Evolutionary conservation across 1,140 invertebrate genomes (phyloP).

Genomic region (Dolichoris vasculosae): DNA sequence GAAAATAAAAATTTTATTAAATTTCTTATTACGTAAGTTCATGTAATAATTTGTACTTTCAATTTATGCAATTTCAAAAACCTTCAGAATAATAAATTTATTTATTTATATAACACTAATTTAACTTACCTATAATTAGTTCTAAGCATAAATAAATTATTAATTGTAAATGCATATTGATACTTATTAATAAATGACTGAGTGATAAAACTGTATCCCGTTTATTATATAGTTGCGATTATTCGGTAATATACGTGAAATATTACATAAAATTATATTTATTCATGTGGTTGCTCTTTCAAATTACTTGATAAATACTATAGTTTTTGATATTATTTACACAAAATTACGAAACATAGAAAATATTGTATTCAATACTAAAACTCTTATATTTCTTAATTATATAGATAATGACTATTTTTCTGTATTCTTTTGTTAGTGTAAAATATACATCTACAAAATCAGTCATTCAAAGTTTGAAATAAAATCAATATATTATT

Average conservation of each 20-base stretch:
- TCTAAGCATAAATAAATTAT: not conserved
- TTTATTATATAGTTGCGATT: constrained; percentile 1
- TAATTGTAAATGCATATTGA: constrained; percentile 4
- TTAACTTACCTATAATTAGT: not conserved
- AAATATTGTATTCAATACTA: too few relatives aligned
- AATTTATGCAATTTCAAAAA: too few relatives aligned
- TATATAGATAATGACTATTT: too few relatives aligned
- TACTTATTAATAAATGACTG: not conserved
- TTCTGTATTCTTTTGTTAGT: too few relatives aligned
- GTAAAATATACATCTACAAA: too few relatives aligned
- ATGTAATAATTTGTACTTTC: too few relatives aligned
- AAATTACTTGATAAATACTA: not conserved
- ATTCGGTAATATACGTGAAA: not conserved
- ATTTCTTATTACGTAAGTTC: too few relatives aligned
- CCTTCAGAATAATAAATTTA: too few relatives aligned
- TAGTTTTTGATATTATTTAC: not conserved
- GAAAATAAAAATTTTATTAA: too few relatives aligned
- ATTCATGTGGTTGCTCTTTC: not conserved
- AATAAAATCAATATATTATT: too few relatives aligned
- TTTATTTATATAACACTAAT: not conserved
- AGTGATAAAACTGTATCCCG: not conserved
- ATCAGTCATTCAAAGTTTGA: too few relatives aligned
- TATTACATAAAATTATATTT: constrained; percentile 4
- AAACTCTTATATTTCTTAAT: too few relatives aligned
- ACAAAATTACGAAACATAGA: not conserved